Base-by-base conservation (phyloP, 2,888 invertebrate species). In the Cephus spinipes region DNA sequence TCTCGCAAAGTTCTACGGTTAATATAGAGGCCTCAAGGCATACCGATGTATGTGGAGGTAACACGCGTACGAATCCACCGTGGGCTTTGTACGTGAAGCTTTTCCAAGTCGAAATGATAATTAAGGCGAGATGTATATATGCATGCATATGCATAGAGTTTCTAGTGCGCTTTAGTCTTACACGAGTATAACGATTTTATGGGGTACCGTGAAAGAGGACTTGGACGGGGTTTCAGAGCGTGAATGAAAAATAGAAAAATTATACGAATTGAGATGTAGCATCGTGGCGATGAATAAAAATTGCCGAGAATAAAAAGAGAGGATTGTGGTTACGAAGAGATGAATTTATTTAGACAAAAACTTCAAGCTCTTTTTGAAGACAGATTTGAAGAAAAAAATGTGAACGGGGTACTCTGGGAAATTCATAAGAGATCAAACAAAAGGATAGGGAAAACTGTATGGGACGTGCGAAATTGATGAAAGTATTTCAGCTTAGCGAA, bases 391-490 rank as follows among this genome's bases (percentile, higher is more conserved):
- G 32, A 23, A 23, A 55, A 23, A 23, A 55, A 23, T 9, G 15
- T 6, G 23, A 23, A 55, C 55, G 9, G 6, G 23, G 9, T 15
- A 23, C 9, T 23, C 9, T 23, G 55, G 55, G 15, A 23, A 55
- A 55, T 9, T 55, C 23, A 55, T 23, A 55, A 9, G 55, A 55
- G 55, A 55, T 55, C 55, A 55, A 55, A 55, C 55, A 55, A 55
- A 55, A 71, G 31, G 71, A 32, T 23, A 12, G 12, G 71, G 32
- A 71, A 33, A 31, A 71, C 12, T 35, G 31, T 33, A 76, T 23
- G 81, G 76, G 86, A 86, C 88, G 82, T 83, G 86, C 81, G 85
- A 89, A 89, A 89, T 89, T 88, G 89, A 89, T 89, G 87, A 87
- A 89, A 89, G 88, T 87, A 88, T 86, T 86, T 33, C n/a, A 32